A percentile compares a stretch with the other conserved stretches of the same genome.
Evolutionary conservation across 2,113 vertebrate species (phyloP).

Genomic region (Camelus dromedarius): DNA sequence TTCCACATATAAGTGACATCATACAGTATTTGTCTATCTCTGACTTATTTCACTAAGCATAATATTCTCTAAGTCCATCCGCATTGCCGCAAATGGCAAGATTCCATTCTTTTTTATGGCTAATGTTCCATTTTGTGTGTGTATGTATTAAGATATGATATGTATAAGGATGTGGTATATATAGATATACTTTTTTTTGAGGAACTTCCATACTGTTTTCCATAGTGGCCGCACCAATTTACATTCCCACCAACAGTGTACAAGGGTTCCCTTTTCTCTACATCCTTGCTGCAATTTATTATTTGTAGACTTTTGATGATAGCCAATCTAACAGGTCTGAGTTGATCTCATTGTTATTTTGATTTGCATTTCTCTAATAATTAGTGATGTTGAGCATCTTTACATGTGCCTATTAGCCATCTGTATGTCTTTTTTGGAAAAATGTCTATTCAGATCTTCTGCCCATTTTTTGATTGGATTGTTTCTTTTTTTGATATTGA

Average conservation of each 20-base stretch:
- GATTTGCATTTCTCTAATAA: neutral
- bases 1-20: no score
- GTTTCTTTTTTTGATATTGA: neutral
- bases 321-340: neutral
- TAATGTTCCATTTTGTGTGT: no score
- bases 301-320: neutral
- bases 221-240: no score
- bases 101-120: no score
- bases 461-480: neutral
- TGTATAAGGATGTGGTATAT: no score
- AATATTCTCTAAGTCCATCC: no score
- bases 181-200: no score
- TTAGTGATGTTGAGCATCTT: neutral
- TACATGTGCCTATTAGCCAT: neutral
- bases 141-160: no score
- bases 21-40: no score
- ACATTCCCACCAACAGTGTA: neutral
- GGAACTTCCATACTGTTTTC: no score
- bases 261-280: neutral
- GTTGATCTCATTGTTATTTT: neutral
- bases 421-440: neutral
- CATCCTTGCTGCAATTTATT: neutral
- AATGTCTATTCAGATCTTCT: neutral
- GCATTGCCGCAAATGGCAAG: no score
- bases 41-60: no score